A percentile compares a stretch with the other conserved stretches of the same genome.
These are phyloP conservation scores for Microtus montanus DNA, from an alignment of 2,113 vertebrate species.

Conservation along the genomic window DNA sequence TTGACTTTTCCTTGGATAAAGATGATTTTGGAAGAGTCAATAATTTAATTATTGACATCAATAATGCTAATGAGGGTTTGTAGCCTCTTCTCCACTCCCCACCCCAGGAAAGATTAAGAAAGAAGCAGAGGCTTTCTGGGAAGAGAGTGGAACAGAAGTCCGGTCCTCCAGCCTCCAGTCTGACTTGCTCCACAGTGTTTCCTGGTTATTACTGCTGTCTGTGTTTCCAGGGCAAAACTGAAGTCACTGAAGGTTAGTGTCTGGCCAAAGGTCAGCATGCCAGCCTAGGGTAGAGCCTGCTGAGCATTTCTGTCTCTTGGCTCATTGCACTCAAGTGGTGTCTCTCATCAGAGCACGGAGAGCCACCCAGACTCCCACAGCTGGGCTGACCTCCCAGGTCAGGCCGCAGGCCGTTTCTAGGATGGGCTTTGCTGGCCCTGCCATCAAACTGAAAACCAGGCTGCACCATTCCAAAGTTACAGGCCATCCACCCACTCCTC, in stretches of 20 bases:
- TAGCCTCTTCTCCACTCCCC: too few species aligned
- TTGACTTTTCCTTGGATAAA: slow-evolving; percentile 27
- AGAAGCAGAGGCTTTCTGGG: background rate
- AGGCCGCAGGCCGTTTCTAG: background rate
- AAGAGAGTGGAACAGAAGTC: background rate
- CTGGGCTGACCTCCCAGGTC: background rate
- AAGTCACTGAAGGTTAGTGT: slow-evolving; percentile 11
- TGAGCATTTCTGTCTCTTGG: background rate
- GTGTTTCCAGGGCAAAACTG: background rate
- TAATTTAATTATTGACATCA: slow-evolving; percentile 22
- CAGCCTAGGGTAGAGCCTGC: background rate
- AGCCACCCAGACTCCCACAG: rapidly evolving
- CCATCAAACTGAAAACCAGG: background rate
- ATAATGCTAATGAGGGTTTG: background rate
- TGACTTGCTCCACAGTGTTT: background rate
- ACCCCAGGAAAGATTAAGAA: background rate
- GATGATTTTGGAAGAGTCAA: background rate
- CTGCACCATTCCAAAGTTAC: background rate
- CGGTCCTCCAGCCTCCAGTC: background rate
- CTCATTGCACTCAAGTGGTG: background rate
- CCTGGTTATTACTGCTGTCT: background rate
- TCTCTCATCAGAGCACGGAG: background rate
- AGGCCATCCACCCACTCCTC: background rate
- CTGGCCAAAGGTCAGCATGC: background rate
- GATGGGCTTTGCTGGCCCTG: background rate